Evolutionary conservation across 2,888 invertebrate species (phyloP).

Genomic region (Acanthosepion lycidas): DNA sequence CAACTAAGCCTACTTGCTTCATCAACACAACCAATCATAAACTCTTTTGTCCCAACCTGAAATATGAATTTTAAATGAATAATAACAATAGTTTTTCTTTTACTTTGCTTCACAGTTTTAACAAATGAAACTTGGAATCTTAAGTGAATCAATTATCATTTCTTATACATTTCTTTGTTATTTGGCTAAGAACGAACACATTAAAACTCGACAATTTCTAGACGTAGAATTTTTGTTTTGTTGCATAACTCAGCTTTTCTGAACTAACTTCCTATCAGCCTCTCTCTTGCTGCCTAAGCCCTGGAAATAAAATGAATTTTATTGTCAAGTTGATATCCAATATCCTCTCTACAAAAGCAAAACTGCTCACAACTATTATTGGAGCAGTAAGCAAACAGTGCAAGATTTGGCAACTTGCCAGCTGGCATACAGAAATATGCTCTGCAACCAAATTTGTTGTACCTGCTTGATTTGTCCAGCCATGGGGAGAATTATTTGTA

Average conservation of each 20-base stretch:
- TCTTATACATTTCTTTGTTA: neutral
- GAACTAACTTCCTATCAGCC: neutral
- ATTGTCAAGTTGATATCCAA: slow-evolving; percentile 1
- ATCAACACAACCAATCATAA: no score
- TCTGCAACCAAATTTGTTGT: neutral
- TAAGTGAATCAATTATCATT: neutral
- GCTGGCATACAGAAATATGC: neutral
- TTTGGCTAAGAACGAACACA: neutral
- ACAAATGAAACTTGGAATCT: no score
- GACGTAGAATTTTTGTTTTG: neutral
- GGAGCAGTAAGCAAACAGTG: neutral
- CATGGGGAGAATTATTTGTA: neutral
- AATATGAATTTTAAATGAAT: no score
- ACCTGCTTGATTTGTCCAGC: neutral
- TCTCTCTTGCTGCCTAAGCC: neutral
- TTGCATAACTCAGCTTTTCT: neutral
- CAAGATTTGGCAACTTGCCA: neutral
- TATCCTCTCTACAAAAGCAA: neutral
- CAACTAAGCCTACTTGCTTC: no score
- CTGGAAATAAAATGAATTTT: neutral
- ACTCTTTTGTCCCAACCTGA: no score
- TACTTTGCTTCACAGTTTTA: no score
- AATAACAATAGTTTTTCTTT: no score
- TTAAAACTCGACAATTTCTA: neutral
- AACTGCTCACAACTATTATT: neutral